phyloP scores from a whole-genome alignment of 1,140 invertebrate species.

The Lordiphosa clarofinis region DNA sequence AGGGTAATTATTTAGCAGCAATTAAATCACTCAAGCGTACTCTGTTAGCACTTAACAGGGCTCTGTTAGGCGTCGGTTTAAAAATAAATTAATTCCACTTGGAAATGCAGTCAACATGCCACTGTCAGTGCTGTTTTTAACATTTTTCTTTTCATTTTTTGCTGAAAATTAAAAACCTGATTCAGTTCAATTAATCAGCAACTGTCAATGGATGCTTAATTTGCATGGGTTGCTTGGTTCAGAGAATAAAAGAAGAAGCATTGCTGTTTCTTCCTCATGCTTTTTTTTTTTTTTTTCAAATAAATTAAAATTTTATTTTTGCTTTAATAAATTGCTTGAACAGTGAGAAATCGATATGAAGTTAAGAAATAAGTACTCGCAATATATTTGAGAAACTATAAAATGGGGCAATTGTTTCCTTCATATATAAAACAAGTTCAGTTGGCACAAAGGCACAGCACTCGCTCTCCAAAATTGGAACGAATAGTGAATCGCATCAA shows the following conservation, averaged over 20 bases:
- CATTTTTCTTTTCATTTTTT: constrained; percentile 22
- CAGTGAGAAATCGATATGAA: too few relatives aligned
- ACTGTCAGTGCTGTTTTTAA: constrained; percentile 30
- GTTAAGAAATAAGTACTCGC: too few relatives aligned
- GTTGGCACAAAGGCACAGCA: too few relatives aligned
- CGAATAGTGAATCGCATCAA: too few relatives aligned
- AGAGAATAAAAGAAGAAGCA: constrained; percentile 1
- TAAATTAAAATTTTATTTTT: constrained; percentile 11
- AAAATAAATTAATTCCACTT: constrained; percentile 50
- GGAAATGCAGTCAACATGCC: constrained; percentile 66
- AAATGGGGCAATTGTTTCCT: too few relatives aligned
- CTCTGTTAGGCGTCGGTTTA: constrained; percentile 3
- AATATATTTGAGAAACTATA: too few relatives aligned
- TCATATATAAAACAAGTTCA: too few relatives aligned
- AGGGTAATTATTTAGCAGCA: constrained; percentile 57
- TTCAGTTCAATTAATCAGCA: constrained; percentile 69
- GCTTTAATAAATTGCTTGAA: background rate
- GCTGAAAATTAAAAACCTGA: constrained; percentile 66
- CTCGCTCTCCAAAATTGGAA: too few relatives aligned
- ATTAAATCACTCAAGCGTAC: constrained; percentile 33
- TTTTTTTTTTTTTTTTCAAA: background rate
- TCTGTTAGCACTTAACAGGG: constrained; percentile 17
- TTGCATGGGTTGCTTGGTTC: constrained; percentile 17
- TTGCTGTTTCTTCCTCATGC: constrained; percentile 48
- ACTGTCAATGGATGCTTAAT: constrained; percentile 71